These are phyloP conservation scores for Conomelus anceps DNA, from an alignment of 2,888 invertebrate species.

Conservation along the genomic window DNA sequence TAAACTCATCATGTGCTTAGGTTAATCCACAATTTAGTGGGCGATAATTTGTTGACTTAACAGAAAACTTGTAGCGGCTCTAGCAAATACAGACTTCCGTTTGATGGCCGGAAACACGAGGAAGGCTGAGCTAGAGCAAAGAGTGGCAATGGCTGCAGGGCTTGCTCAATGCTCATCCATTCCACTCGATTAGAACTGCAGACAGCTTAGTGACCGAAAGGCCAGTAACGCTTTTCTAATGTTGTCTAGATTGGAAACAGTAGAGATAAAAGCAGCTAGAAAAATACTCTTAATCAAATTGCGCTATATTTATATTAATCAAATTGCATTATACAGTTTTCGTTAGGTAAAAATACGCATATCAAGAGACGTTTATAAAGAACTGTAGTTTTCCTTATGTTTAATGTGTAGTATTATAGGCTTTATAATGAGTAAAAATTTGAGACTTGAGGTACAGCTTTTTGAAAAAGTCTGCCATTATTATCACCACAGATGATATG, in stretches of 20 bases:
- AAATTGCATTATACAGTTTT: too few species aligned
- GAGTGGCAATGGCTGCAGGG: not conserved
- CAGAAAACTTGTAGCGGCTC: not conserved
- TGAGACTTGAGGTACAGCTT: too few species aligned
- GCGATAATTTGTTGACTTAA: not conserved
- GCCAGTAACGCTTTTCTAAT: not conserved
- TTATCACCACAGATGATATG: too few species aligned
- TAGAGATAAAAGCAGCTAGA: not conserved
- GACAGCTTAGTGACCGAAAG: not conserved
- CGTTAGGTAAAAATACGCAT: too few species aligned
- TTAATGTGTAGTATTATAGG: too few species aligned
- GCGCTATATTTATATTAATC: too few species aligned
- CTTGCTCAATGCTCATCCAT: too few species aligned
- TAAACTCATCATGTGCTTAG: not conserved
- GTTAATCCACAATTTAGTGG: not conserved
- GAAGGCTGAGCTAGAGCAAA: not conserved
- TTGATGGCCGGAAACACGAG: not conserved
- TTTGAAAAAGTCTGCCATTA: too few species aligned
- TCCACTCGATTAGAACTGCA: not conserved
- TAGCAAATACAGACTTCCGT: not conserved
- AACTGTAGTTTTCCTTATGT: too few species aligned
- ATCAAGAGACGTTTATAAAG: too few species aligned
- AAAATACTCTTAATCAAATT: too few species aligned
- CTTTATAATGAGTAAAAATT: too few species aligned
- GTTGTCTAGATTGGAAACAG: not conserved